phyloP scores from a whole-genome alignment of 2,888 invertebrate species.

The Noctuana brunneofusca region DNA sequence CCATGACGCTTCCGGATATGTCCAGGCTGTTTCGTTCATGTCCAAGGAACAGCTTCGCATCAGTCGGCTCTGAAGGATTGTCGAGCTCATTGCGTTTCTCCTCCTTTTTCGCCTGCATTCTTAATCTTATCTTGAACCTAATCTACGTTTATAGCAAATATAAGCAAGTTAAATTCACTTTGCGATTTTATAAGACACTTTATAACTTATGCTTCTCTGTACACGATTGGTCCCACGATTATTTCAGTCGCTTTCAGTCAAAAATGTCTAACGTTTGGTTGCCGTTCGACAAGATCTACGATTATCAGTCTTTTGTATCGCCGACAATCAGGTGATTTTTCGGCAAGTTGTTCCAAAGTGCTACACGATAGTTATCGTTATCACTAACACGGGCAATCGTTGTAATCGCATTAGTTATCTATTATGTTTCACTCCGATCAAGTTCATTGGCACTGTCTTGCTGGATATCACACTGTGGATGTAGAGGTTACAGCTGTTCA shows the following conservation, averaged over 20 bases:
- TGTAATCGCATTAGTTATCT: slow-evolving; percentile 25
- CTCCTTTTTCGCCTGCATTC: background rate
- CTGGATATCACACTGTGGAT: background rate
- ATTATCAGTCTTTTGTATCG: slow-evolving; percentile 31
- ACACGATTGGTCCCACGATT: slow-evolving; percentile 19
- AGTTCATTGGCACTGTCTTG: slow-evolving; percentile 14
- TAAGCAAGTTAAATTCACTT: too few species aligned
- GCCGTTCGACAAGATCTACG: slow-evolving; percentile 16
- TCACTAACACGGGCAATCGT: slow-evolving; percentile 22
- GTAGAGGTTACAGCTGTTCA: slow-evolving; percentile 3
- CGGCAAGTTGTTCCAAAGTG: slow-evolving; percentile 13
- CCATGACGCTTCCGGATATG: slow-evolving; percentile 60
- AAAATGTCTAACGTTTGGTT: slow-evolving; percentile 13
- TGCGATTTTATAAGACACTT: too few species aligned
- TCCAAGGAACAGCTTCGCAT: slow-evolving; percentile 5
- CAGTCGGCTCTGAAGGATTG: background rate
- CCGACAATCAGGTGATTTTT: slow-evolving; percentile 23
- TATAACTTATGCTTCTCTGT: background rate
- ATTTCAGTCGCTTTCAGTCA: slow-evolving; percentile 5
- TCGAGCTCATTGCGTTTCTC: background rate
- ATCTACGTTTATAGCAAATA: too few species aligned
- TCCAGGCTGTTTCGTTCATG: background rate
- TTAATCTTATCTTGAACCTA: background rate
- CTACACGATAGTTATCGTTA: slow-evolving; percentile 19
- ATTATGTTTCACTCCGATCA: slow-evolving; percentile 2